phyloP scores from a whole-genome alignment of 2,888 invertebrate genomes.

The Epicampocera succincta region DNA sequence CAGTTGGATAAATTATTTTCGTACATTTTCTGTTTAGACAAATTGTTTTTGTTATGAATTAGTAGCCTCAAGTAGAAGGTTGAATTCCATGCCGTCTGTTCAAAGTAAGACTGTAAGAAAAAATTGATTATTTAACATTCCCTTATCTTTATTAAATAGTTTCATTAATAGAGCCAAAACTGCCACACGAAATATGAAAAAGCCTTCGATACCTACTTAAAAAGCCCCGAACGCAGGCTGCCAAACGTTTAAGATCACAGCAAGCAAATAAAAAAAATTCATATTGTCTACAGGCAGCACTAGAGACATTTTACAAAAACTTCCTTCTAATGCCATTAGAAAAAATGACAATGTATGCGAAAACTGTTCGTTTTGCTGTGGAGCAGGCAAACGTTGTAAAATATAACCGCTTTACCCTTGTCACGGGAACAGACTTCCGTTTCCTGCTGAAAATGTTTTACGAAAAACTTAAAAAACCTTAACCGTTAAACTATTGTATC shows the following conservation, averaged over 20 bases:
- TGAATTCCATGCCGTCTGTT: too few species aligned
- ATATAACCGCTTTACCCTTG: constrained; percentile 54
- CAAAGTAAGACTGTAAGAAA: too few species aligned
- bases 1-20: too few species aligned
- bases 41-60: too few species aligned
- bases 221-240: neutral
- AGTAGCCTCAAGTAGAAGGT: too few species aligned
- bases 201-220: neutral
- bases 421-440: constrained; percentile 67
- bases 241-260: neutral
- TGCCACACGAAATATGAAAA: neutral
- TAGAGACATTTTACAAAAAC: constrained; percentile 11
- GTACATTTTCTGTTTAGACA: too few species aligned
- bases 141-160: constrained; percentile 24
- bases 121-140: too few species aligned
- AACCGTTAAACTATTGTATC: constrained; percentile 64
- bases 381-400: constrained; percentile 21
- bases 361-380: neutral
- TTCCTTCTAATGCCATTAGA: constrained; percentile 44
- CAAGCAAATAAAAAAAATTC: neutral
- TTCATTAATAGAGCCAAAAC: constrained; percentile 5
- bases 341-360: constrained; percentile 45
- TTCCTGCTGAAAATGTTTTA: constrained; percentile 50
- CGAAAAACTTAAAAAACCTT: neutral
- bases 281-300: constrained; percentile 7